Conservation (phyloP, 2,113 vertebrate genomes). For the Corynorhinus townsendii region DNA sequence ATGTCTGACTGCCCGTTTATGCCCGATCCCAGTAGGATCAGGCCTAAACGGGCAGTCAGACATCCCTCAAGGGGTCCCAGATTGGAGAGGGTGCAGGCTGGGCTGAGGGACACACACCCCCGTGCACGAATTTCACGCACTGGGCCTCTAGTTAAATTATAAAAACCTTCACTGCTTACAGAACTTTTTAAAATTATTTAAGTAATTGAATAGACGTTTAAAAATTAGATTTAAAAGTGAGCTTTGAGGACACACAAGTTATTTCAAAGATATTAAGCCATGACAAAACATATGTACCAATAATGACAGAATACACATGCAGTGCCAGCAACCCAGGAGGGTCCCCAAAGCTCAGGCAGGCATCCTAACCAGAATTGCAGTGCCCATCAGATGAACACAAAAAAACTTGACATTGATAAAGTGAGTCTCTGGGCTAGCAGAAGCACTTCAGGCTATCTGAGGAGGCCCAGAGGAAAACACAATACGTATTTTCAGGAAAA, state of each 20-base stretch:
- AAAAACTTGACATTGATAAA: not conserved
- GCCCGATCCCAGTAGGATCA: no score
- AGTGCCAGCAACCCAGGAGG: not conserved
- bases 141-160: constrained; percentile 37
- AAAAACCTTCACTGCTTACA: constrained; percentile 63
- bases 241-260: constrained; percentile 22
- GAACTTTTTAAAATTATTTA: constrained; percentile 66
- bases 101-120: no score
- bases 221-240: constrained; percentile 61
- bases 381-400: not conserved
- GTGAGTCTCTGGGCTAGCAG: not conserved
- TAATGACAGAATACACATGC: not conserved
- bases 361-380: not conserved
- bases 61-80: no score
- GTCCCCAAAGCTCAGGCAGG: not conserved
- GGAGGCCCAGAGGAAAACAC: not conserved
- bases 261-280: constrained; percentile 21
- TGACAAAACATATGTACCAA: not conserved
- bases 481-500: not conserved
- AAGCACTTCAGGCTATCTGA: not conserved
- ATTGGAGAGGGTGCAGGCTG: no score
- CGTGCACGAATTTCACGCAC: no score
- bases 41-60: no score
- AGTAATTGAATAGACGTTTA: constrained; percentile 52
- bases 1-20: no score